Percentiles rank a stretch among this genome's conserved stretches.
These are phyloP conservation scores for Heteractis magnifica DNA, from an alignment of 92 coral and sea anemone species.

Conservation along the genomic window DNA sequence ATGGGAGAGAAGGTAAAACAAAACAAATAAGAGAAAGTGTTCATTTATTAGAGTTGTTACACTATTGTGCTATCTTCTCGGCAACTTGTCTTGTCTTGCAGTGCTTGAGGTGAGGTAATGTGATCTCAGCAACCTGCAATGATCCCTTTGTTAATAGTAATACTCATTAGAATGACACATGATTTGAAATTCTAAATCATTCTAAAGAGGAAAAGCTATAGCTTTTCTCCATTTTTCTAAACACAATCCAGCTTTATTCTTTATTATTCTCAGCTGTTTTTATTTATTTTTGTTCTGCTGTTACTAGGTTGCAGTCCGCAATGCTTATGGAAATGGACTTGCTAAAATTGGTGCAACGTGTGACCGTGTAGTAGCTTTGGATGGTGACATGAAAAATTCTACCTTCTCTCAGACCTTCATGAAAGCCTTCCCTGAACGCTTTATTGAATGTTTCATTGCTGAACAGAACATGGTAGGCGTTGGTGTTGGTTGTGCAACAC, in stretches of 20 bases:
- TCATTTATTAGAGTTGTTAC: not conserved
- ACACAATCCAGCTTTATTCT: no score
- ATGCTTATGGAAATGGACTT: slow-evolving; percentile 82
- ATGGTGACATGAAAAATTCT: slow-evolving; percentile 95
- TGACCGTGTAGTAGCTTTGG: slow-evolving; percentile 86
- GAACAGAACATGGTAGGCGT: slow-evolving; percentile 97
- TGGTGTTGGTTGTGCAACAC: slow-evolving; percentile 94
- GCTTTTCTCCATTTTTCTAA: no score
- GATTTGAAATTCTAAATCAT: no score
- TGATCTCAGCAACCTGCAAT: no score
- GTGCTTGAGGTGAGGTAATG: no score
- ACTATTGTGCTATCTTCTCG: not conserved
- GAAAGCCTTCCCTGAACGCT: slow-evolving; percentile 80
- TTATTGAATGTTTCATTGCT: slow-evolving; percentile 92
- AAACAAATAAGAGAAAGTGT: not conserved
- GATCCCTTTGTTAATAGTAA: no score
- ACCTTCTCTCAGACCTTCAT: slow-evolving; percentile 73
- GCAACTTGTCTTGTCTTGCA: no score
- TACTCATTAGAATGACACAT: no score
- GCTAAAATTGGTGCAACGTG: slow-evolving; percentile 71
- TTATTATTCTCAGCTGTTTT: not conserved
- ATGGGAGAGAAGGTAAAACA: slow-evolving; percentile 79
- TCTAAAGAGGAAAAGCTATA: no score
- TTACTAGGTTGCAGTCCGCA: slow-evolving; percentile 80
- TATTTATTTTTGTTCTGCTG: not conserved